Evolutionary conservation across 2,113 vertebrate genomes (phyloP), one percentile per base, ranked within the genome.

Genomic region (Tragelaphus strepsiceros): DNA sequence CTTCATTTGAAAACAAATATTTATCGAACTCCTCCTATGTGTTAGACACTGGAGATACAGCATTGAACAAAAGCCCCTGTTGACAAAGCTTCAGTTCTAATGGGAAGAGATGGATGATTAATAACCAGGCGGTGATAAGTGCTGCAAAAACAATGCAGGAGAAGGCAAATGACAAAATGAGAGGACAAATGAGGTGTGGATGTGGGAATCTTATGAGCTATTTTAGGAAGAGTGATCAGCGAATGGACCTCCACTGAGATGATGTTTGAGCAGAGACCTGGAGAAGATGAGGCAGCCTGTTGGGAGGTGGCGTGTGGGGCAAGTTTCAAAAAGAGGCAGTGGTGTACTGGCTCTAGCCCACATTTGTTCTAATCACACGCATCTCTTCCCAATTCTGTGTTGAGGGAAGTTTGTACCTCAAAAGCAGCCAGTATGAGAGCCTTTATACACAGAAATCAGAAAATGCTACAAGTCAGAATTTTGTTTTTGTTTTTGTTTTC

Each of bases 1-100:
- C 54, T 35, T 32, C 16, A 49, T 30, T 84, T n/a, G 89, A 90
- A 93, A 95, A n/a, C 86, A 88, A 53, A 16, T 83, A 56, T 71
- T 28, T 61, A 12, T 32, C 77, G 54, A 85, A 35, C 62, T 32
- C 21, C n/a, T 54, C 15, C 56, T 49, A 30, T 2, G 2, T 22
- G 10, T n/a, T 30, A 80, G 62, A 54, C 78, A 16, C 43, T 46
- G 28, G 22, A 32, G 82, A 59, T 17, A 53, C 1, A 49, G 28
- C 62, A 43, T 1, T 35, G 39, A 77, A 77, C n/a, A 43, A 77
- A 83, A 61, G 58, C 74, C n/a, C 61, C 54, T 90, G 62, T 67
- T 58, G 51, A 22, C 11, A 12, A 64, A 90, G 61, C 22, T 67
- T 15, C 9, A 15, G 0, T 87, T 64, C 32, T 62, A 53, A 80